A percentile compares a stretch with the other conserved stretches of the same genome.
Conservation (phyloP, 2,797 vertebrate species). For the Graptemys geographica region DNA sequence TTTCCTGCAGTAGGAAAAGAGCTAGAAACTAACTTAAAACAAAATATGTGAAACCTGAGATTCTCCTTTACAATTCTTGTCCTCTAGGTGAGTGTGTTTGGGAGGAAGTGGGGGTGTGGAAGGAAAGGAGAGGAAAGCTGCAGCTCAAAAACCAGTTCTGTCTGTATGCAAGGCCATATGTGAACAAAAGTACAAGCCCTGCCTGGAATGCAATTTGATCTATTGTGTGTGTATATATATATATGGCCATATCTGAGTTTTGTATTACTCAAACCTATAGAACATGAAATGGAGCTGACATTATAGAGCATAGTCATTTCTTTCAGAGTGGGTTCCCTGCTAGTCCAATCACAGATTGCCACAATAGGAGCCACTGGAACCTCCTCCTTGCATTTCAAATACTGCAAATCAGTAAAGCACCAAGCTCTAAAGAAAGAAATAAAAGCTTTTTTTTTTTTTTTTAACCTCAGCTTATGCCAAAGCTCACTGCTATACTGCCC, state of each 20-base stretch:
- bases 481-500: slow-evolving; percentile 70
- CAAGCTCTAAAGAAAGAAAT: slow-evolving; percentile 72
- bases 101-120: neutral
- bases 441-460: slow-evolving; percentile 59
- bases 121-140: neutral
- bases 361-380: slow-evolving; percentile 68
- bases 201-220: neutral
- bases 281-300: neutral
- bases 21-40: neutral
- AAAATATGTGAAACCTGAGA: neutral
- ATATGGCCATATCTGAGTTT: neutral
- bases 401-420: slow-evolving; percentile 65
- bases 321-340: slow-evolving; percentile 64
- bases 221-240: neutral
- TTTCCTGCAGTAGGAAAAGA: neutral
- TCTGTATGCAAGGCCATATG: neutral
- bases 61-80: neutral
- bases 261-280: neutral
- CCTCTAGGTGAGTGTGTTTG: neutral
- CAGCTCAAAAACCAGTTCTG: neutral
- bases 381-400: slow-evolving; percentile 63
- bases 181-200: neutral
- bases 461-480: slow-evolving; percentile 78
- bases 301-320: slow-evolving; percentile 57
- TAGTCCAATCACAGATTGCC: slow-evolving; percentile 54